Evolutionary conservation across 2,113 vertebrate genomes (phyloP).

Genomic region (Beaufortia kweichowensis): DNA sequence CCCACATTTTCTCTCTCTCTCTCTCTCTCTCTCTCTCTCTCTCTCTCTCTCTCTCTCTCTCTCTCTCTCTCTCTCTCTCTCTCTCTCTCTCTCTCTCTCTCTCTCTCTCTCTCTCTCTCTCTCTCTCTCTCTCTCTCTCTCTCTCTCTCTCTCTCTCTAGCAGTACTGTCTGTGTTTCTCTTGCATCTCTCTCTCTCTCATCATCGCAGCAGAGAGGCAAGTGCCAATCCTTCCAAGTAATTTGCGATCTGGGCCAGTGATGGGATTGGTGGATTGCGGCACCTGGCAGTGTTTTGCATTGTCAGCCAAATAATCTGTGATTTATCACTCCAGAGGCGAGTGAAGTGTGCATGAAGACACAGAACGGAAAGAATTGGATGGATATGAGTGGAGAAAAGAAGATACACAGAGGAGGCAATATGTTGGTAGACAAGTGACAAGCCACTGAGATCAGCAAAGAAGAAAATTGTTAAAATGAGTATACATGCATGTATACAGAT

Average conservation of each 20-base stretch:
- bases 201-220: constrained; percentile 32
- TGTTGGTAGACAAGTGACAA: constrained; percentile 1
- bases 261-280: constrained; percentile 53
- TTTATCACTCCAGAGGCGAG: constrained; percentile 50
- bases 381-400: not conserved
- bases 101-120: not conserved
- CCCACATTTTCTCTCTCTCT: constrained; percentile 22
- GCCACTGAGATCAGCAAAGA: not conserved
- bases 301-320: constrained; percentile 60
- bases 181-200: constrained; percentile 1
- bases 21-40: not conserved
- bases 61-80: not conserved
- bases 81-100: not conserved
- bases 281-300: constrained; percentile 55
- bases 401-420: not conserved
- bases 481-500: not conserved
- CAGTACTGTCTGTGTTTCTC: not conserved
- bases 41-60: not conserved
- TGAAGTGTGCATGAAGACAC: constrained; percentile 15
- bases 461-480: not conserved
- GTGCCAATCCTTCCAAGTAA: constrained; percentile 55
- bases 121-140: not conserved
- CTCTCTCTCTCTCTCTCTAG: not conserved
- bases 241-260: constrained; percentile 47
- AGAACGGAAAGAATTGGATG: constrained; percentile 7